Percentiles rank a stretch among this genome's conserved stretches.
These are phyloP conservation scores for Dasysyrphus albostriatus DNA, from an alignment of 2,888 invertebrate genomes.

Conservation along the genomic window DNA sequence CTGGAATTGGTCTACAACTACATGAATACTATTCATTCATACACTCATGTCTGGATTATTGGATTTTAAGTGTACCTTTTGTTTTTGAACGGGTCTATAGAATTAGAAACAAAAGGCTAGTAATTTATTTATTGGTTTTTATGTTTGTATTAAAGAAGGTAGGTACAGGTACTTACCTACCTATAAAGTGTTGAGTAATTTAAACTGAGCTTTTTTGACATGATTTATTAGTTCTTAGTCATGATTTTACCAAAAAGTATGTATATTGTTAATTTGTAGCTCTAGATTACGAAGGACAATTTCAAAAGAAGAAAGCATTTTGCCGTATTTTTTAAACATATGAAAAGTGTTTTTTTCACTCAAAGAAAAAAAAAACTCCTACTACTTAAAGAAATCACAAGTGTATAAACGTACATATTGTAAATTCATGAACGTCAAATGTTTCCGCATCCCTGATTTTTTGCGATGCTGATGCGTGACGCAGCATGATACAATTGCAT, in stretches of 20 bases:
- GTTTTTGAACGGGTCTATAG: conserved; percentile 2
- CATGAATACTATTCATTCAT: not conserved
- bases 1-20: not conserved
- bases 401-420: no score
- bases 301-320: no score
- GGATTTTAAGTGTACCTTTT: conserved; percentile 7
- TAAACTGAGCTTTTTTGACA: not conserved
- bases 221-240: not conserved
- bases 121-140: not conserved
- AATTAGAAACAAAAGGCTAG: conserved; percentile 4
- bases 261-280: not conserved
- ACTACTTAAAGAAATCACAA: no score
- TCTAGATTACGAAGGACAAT: no score
- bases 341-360: no score
- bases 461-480: no score
- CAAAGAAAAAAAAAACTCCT: no score
- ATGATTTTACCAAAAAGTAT: not conserved
- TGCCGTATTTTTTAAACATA: no score
- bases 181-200: not conserved
- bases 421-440: no score
- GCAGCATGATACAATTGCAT: no score
- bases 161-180: no score
- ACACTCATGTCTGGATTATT: conserved; percentile 4
- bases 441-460: no score
- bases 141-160: not conserved